phyloP scores from a whole-genome alignment of 2,888 invertebrate species.

The Clunio marinus region DNA sequence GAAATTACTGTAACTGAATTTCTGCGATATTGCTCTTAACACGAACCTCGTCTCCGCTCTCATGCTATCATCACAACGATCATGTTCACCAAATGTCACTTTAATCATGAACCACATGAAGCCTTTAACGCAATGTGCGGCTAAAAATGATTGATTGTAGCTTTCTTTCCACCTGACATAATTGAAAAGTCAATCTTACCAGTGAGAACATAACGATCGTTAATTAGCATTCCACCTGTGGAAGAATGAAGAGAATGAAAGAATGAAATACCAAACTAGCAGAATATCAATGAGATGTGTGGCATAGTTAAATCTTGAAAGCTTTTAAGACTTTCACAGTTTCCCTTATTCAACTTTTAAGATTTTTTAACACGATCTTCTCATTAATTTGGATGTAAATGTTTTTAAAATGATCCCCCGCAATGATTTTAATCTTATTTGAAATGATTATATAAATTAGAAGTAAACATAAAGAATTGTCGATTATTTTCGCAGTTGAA shows the following conservation, averaged over 20 bases:
- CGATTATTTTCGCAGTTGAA: background rate
- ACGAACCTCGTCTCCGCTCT: constrained; percentile 76
- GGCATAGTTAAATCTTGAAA: no score
- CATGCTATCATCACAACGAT: constrained; percentile 69
- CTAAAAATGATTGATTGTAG: constrained; percentile 47
- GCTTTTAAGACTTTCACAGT: no score
- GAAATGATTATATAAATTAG: no score
- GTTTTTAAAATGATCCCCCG: no score
- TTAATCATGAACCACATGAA: constrained; percentile 93
- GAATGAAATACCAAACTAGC: background rate
- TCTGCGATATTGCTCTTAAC: constrained; percentile 68
- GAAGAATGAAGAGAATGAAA: background rate
- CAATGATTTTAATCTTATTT: no score
- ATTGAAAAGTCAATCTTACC: constrained; percentile 9
- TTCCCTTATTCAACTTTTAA: no score
- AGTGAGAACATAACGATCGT: constrained; percentile 80
- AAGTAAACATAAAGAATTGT: no score
- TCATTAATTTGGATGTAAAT: no score
- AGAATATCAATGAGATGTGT: no score
- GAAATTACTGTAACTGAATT: constrained; percentile 80
- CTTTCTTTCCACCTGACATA: background rate
- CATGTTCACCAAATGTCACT: constrained; percentile 82
- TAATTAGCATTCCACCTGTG: constrained; percentile 74
- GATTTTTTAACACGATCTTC: no score
- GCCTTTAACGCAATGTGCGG: constrained; percentile 80